Evolutionary conservation across 2,797 vertebrate genomes (phyloP), one percentile per base, ranked within the genome.

Genomic region (Labroides dimidiatus): DNA sequence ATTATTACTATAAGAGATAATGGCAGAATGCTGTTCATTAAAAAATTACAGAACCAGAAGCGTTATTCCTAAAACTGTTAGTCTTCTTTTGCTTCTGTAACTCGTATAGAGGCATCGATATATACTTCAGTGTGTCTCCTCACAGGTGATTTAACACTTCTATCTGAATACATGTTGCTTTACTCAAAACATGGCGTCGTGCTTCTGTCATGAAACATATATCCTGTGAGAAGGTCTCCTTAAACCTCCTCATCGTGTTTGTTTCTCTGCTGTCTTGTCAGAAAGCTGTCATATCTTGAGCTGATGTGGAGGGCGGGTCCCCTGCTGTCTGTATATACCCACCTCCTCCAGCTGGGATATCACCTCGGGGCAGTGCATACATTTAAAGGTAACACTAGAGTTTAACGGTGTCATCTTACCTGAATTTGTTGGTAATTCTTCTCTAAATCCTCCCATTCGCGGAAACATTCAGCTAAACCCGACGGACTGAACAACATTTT

Each of bases 391-490:
- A 16, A 48, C 21, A 1, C 15, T 13, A 15, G 7, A 6, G 2
- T 33, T 1, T 4, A 4, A 1, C 16, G 3, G 2, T 15, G 11
- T 39, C 0, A 19, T 51, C 77, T 89, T 63, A 97, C 97, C 96
- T 97, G 97, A 39, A 96, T 94, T 61, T 93, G 92, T 66, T 96
- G 95, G 88, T 94, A 96, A 82, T 95, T 95, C 74, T 94, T 95
- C 87, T 97, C 95, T 75, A 98, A 89, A 76, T 95, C 95, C 36
- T 94, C 92, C 97, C 97, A 98, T 84, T 98, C 96, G 33, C 94
- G 93, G 62, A 96, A 78, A 81, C 96, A 98, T 72, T 97, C 96
- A 0, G 27, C 27, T 0, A 93, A 72, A 37, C 87, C 84, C 2
- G 61, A 53, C 0, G 92, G 92, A 55, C 24, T 84, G 72, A 74